Conservation (phyloP, 2,113 vertebrate species). For the Oxyruncus cristatus region DNA sequence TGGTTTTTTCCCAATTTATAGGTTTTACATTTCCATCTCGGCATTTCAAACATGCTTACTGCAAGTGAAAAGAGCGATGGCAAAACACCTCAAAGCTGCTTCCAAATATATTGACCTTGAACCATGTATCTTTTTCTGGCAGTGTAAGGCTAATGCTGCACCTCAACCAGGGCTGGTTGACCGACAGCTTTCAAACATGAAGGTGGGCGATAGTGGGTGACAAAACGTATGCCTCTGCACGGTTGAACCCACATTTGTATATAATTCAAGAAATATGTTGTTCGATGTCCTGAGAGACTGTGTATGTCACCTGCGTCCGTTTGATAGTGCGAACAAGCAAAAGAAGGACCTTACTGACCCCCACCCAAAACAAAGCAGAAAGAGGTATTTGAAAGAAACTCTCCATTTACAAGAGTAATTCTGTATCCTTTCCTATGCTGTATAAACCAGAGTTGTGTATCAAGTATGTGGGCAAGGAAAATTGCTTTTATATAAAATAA, state of each 20-base stretch:
- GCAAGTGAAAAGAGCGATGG: background rate
- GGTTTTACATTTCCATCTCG: background rate
- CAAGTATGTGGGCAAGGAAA: background rate
- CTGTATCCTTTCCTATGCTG: background rate
- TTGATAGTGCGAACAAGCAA: background rate
- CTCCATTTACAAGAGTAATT: background rate
- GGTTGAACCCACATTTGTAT: background rate
- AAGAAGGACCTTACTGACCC: accelerated
- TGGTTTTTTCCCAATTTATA: background rate
- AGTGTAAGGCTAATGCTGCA: background rate
- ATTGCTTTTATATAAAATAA: background rate
- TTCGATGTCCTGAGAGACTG: background rate
- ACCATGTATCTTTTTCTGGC: background rate
- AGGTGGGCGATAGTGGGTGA: background rate
- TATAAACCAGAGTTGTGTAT: background rate
- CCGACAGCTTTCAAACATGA: accelerated
- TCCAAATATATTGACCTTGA: background rate
- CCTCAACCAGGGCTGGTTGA: background rate
- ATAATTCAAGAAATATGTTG: background rate
- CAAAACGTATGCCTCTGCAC: background rate
- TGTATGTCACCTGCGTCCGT: background rate
- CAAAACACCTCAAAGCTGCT: background rate
- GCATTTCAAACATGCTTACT: background rate
- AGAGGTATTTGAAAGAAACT: background rate
- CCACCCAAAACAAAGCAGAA: background rate